Percentiles rank a stretch among this genome's conserved stretches.
Conservation (phyloP, 2,797 vertebrate genomes). For the Poecilia picta region DNA sequence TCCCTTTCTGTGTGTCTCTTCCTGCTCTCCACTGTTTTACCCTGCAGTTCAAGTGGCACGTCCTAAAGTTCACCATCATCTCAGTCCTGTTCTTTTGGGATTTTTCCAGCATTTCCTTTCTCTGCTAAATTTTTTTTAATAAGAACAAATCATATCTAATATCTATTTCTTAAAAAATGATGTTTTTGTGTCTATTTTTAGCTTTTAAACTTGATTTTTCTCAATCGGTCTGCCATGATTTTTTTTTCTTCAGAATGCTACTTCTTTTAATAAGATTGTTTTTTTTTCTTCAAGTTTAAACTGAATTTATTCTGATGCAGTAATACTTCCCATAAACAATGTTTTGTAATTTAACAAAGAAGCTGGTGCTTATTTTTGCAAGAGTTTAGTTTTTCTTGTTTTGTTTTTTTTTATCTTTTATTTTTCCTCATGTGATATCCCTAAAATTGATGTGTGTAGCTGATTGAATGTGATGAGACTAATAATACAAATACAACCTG, state of each 20-base stretch:
- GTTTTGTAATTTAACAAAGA: constrained; percentile 39
- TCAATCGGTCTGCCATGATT: constrained; percentile 13
- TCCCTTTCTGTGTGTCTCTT: background rate
- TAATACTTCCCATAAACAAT: constrained; percentile 51
- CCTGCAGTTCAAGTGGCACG: constrained; percentile 24
- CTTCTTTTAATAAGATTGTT: constrained; percentile 14
- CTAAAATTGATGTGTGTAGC: constrained; percentile 65
- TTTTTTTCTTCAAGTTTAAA: constrained; percentile 32
- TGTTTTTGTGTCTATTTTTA: constrained; percentile 22
- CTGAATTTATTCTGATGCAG: constrained; percentile 40
- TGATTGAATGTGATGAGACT: constrained; percentile 72
- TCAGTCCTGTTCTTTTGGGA: constrained; percentile 1
- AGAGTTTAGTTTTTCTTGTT: constrained; percentile 42
- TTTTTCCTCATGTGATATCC: constrained; percentile 53
- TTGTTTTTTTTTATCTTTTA: constrained; percentile 36
- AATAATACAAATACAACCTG: constrained; percentile 74
- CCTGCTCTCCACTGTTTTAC: constrained; percentile 29
- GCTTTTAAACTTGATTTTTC: constrained; percentile 32
- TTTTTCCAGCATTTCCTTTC: constrained; percentile 1
- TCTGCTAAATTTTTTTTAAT: constrained; percentile 17
- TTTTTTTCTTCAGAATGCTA: background rate
- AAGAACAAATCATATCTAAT: constrained; percentile 19
- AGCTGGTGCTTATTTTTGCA: constrained; percentile 48
- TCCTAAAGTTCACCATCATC: constrained; percentile 35
- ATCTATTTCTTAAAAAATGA: constrained; percentile 14